Conservation (phyloP, 2,888 invertebrate species). For the Antitype chi region DNA sequence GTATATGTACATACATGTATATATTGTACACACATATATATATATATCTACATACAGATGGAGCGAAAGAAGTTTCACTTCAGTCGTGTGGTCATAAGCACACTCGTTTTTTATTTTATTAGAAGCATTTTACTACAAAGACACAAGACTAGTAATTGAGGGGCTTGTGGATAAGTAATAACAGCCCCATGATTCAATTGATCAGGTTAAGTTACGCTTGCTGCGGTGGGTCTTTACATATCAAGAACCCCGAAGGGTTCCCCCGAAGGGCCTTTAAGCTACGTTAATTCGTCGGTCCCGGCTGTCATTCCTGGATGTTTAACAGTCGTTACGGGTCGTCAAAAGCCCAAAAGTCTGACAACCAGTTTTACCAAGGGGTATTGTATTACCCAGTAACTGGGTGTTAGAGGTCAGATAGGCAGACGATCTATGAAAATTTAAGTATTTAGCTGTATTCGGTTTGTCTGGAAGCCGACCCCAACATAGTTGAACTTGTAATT, state of each 20-base stretch:
- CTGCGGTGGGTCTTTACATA: not conserved
- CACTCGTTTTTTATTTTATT: no score
- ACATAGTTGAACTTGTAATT: not conserved
- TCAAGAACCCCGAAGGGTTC: not conserved
- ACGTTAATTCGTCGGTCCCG: not conserved
- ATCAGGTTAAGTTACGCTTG: not conserved
- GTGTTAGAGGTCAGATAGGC: not conserved
- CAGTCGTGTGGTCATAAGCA: no score
- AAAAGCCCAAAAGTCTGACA: not conserved
- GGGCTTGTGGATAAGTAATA: not conserved
- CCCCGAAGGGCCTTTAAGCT: not conserved
- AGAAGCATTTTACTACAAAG: not conserved
- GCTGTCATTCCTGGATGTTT: not conserved
- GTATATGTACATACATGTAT: no score
- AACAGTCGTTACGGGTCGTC: not conserved
- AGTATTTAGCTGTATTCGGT: not conserved
- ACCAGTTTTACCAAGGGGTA: not conserved
- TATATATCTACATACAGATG: no score
- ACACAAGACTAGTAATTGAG: not conserved
- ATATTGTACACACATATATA: no score
- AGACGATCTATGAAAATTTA: not conserved
- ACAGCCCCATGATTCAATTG: not conserved
- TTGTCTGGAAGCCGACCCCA: no score
- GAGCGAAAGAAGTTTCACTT: no score
- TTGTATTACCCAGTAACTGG: not conserved